A percentile compares a stretch with the other conserved stretches of the same genome.
Evolutionary conservation across 2,113 vertebrate genomes (phyloP).

Genomic region (Sinocyclocheilus anophthalmus): DNA sequence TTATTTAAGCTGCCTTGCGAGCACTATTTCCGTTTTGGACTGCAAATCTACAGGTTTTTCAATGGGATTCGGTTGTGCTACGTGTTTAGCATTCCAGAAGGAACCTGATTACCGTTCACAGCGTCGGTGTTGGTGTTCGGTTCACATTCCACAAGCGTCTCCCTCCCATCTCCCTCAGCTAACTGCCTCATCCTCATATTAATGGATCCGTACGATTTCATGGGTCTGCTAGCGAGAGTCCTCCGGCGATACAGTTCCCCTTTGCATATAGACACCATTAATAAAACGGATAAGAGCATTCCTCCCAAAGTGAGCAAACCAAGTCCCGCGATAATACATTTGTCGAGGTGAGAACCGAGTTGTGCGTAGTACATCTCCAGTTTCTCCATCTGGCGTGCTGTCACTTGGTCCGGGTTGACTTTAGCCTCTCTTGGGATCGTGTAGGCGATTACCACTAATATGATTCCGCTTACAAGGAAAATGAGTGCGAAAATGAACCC

Average conservation of each 20-base stretch:
- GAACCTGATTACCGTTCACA: constrained; percentile 23
- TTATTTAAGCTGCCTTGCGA: background rate
- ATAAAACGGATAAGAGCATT: constrained; percentile 84
- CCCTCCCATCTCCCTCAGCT: constrained; percentile 73
- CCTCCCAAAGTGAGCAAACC: constrained; percentile 89
- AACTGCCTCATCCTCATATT: constrained; percentile 88
- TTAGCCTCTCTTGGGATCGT: constrained; percentile 84
- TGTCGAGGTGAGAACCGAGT: constrained; percentile 87
- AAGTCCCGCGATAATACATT: constrained; percentile 90
- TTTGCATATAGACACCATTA: constrained; percentile 85
- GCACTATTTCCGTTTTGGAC: background rate
- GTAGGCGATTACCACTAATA: constrained; percentile 87
- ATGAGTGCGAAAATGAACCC: constrained; percentile 85
- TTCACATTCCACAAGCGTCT: constrained; percentile 80
- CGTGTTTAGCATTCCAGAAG: constrained; percentile 42
- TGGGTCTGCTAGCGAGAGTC: constrained; percentile 78
- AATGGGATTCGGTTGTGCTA: constrained; percentile 54
- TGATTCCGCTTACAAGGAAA: constrained; percentile 86
- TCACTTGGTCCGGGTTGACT: constrained; percentile 83
- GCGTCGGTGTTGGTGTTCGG: constrained; percentile 32
- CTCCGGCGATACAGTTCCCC: constrained; percentile 80
- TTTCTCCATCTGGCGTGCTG: constrained; percentile 89
- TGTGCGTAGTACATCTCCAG: constrained; percentile 87
- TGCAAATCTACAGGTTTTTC: background rate
- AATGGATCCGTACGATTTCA: constrained; percentile 91